Conservation (phyloP, 2,888 invertebrate genomes). For the Polydrusus cervinus region DNA sequence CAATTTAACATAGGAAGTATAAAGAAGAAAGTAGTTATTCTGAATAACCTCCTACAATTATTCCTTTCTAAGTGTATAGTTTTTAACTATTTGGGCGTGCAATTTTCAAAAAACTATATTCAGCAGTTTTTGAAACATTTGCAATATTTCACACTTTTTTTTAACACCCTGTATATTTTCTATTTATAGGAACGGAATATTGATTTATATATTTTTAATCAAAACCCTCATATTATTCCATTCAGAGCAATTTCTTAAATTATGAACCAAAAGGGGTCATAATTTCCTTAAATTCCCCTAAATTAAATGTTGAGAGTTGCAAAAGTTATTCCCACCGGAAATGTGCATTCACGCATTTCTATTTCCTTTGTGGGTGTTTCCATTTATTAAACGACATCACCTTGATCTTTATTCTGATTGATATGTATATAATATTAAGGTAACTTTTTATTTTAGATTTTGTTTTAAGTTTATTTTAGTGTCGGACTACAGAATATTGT, state of each 20-base stretch:
- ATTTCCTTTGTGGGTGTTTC: slow-evolving; percentile 60
- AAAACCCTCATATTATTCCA: not conserved
- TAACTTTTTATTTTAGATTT: not conserved
- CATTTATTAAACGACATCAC: slow-evolving; percentile 34
- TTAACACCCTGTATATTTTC: no score
- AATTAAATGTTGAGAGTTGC: slow-evolving; percentile 61
- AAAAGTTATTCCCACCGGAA: slow-evolving; percentile 60
- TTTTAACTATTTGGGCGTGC: no score
- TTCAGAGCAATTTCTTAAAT: slow-evolving; percentile 5
- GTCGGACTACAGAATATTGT: no score
- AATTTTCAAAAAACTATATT: no score
- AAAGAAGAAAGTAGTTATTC: no score
- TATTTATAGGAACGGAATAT: not conserved
- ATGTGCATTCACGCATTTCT: slow-evolving; percentile 63
- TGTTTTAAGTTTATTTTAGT: no score
- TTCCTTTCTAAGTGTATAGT: no score
- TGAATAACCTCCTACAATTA: no score
- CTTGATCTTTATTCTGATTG: slow-evolving; percentile 6
- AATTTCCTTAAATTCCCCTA: slow-evolving; percentile 60
- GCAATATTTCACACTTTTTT: no score
- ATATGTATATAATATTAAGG: not conserved
- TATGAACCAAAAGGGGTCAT: not conserved
- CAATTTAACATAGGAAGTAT: no score
- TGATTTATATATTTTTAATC: not conserved
- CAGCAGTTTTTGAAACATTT: no score